Percentiles rank a stretch among this genome's conserved stretches.
phyloP scores from a whole-genome alignment of 1,140 invertebrate species.

The Aphelenchoides fujianensis region DNA sequence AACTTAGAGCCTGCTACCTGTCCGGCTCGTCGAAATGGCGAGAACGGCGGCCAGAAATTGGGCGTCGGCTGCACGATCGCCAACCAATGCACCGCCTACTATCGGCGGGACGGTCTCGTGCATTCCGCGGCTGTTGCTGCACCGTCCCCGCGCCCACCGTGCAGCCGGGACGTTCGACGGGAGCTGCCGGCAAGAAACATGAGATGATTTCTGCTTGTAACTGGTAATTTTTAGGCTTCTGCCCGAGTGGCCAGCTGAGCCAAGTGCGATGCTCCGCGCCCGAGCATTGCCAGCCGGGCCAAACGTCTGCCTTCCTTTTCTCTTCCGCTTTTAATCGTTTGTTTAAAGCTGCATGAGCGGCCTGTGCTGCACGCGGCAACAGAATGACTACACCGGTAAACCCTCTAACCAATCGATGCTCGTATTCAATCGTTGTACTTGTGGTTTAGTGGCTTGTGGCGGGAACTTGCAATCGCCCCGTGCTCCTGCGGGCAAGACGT shows the following conservation, averaged over 20 bases:
- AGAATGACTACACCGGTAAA: constrained; percentile 23
- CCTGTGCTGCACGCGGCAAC: constrained; percentile 42
- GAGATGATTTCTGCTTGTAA: no score
- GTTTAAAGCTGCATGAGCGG: constrained; percentile 30
- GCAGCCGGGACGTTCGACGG: background rate
- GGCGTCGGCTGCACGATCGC: constrained; percentile 17
- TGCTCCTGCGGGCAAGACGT: constrained; percentile 26
- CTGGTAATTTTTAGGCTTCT: constrained; percentile 1
- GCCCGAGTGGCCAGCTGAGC: constrained; percentile 8
- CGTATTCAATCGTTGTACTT: no score
- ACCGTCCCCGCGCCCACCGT: background rate
- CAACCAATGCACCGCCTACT: constrained; percentile 10
- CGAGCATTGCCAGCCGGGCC: constrained; percentile 20
- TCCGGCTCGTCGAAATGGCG: constrained; percentile 14
- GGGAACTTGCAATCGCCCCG: constrained; percentile 23
- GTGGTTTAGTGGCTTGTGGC: constrained; percentile 38
- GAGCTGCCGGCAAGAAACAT: background rate
- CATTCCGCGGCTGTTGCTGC: constrained; percentile 18
- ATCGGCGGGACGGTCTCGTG: constrained; percentile 12
- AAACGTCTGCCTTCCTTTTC: constrained; percentile 25
- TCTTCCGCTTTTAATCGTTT: background rate
- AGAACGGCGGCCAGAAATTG: constrained; percentile 36
- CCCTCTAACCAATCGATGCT: background rate
- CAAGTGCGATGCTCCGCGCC: constrained; percentile 2
- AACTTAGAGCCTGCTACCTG: constrained; percentile 15